Conservation (phyloP, 2,888 invertebrate genomes). For the Drosophila lutescens region DNA sequence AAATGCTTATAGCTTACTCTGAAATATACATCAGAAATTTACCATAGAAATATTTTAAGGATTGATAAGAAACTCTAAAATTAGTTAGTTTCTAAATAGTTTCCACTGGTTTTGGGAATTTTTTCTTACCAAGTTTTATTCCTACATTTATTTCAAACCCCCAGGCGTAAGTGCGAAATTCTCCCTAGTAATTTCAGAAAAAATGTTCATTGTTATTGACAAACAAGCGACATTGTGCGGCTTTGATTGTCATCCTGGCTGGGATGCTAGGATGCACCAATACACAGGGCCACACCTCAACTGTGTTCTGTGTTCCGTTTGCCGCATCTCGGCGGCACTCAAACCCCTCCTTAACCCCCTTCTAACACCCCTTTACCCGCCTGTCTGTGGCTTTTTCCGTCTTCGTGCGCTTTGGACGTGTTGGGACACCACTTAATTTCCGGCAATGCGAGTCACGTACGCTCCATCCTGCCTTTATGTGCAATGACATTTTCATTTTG, state of each 20-base stretch:
- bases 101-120: too few relatives aligned
- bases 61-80: background rate
- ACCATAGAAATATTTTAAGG: too few relatives aligned
- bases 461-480: conserved; percentile 69
- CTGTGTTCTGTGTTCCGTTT: conserved; percentile 17
- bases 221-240: conserved; percentile 71
- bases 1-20: too few relatives aligned
- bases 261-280: conserved; percentile 17
- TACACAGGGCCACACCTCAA: conserved; percentile 32
- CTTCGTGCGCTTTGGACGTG: conserved; percentile 63
- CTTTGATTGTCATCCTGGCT: conserved; percentile 56
- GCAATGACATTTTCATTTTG: conserved; percentile 73
- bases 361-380: conserved; percentile 1
- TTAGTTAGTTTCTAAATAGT: background rate
- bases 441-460: conserved; percentile 74
- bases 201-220: conserved; percentile 65
- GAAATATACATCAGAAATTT: too few relatives aligned
- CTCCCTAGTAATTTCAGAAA: conserved; percentile 1
- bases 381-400: conserved; percentile 52
- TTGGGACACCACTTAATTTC: conserved; percentile 73
- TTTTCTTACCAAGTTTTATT: background rate
- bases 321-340: conserved; percentile 13
- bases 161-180: background rate
- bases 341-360: background rate
- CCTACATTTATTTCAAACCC: conserved; percentile 2